Percentiles rank a stretch among this genome's conserved stretches.
phyloP scores from a whole-genome alignment of 2,888 invertebrate genomes.

The Agrenia bidenticulata region DNA sequence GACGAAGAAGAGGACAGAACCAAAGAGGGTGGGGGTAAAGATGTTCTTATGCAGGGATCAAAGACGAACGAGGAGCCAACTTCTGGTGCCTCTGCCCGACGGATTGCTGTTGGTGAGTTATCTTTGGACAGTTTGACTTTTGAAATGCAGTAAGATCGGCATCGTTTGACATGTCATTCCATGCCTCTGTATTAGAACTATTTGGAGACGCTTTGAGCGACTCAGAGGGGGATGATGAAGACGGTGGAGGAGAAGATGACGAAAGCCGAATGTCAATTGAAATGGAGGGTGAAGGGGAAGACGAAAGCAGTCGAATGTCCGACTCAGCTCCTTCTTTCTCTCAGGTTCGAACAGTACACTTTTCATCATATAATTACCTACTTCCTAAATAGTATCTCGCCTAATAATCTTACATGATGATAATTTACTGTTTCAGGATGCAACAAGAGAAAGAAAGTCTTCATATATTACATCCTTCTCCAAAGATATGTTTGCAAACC shows the following conservation, averaged over 20 bases:
- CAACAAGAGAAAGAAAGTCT: constrained; percentile 19
- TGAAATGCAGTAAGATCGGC: background rate
- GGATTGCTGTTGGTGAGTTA: constrained; percentile 40
- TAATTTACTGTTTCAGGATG: constrained; percentile 12
- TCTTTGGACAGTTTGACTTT: background rate
- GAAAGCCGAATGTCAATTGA: constrained; percentile 48
- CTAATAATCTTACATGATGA: no score
- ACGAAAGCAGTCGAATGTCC: constrained; percentile 40
- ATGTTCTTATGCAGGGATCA: constrained; percentile 52
- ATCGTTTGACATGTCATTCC: no score
- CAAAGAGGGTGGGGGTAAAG: constrained; percentile 54
- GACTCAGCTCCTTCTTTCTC: constrained; percentile 45
- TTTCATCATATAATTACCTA: no score
- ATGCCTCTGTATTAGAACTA: no score
- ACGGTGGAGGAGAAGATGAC: constrained; percentile 54
- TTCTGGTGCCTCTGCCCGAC: constrained; percentile 28
- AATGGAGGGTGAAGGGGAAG: constrained; percentile 40
- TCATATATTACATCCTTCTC: constrained; percentile 43
- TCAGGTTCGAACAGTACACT: no score
- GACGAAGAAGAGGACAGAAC: constrained; percentile 74
- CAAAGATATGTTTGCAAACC: constrained; percentile 49
- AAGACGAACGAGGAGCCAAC: constrained; percentile 50
- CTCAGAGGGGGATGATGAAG: constrained; percentile 74
- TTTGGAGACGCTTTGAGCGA: constrained; percentile 92
- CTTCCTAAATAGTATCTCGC: no score